phyloP scores from a whole-genome alignment of 2,113 vertebrate genomes.

The Phaethornis superciliosus region DNA sequence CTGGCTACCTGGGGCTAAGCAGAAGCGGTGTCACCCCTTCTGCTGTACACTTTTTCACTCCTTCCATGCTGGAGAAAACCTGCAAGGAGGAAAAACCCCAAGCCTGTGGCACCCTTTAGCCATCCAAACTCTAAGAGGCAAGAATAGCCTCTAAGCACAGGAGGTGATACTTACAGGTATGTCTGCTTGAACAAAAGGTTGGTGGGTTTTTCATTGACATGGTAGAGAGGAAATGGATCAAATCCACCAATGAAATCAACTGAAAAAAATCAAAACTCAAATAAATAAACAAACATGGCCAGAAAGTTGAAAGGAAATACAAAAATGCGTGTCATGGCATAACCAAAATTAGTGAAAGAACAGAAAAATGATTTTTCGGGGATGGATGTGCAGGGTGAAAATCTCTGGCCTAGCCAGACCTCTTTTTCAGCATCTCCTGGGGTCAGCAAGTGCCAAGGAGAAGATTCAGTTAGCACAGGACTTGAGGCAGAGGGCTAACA shows the following conservation, averaged over 20 bases:
- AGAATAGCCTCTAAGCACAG: not conserved
- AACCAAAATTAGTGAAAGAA: not conserved
- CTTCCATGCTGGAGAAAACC: not conserved
- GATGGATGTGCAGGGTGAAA: not conserved
- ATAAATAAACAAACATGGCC: conserved; percentile 71
- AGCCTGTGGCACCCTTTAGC: not conserved
- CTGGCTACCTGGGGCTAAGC: not conserved
- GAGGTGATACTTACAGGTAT: conserved; percentile 86
- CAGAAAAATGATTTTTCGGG: not conserved
- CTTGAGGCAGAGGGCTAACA: not conserved
- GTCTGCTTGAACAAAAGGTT: conserved; percentile 91
- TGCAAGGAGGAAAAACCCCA: not conserved
- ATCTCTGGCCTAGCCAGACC: not conserved
- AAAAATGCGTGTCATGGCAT: not conserved
- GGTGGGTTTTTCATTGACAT: conserved; percentile 93
- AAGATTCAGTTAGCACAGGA: not conserved
- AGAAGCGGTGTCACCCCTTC: not conserved
- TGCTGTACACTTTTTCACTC: not conserved
- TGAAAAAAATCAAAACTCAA: conserved; percentile 87
- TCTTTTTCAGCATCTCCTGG: not conserved
- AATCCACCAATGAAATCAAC: conserved; percentile 99
- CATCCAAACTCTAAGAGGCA: not conserved
- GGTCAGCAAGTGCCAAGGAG: not conserved
- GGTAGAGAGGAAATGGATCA: conserved; percentile 95
- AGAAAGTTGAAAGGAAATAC: conserved; percentile 54